Evolutionary conservation across 35 echinoderm and acorn worm species (phyloP), one percentile per base, ranked within the genome.

Genomic region (Ophiothrix spiculata): DNA sequence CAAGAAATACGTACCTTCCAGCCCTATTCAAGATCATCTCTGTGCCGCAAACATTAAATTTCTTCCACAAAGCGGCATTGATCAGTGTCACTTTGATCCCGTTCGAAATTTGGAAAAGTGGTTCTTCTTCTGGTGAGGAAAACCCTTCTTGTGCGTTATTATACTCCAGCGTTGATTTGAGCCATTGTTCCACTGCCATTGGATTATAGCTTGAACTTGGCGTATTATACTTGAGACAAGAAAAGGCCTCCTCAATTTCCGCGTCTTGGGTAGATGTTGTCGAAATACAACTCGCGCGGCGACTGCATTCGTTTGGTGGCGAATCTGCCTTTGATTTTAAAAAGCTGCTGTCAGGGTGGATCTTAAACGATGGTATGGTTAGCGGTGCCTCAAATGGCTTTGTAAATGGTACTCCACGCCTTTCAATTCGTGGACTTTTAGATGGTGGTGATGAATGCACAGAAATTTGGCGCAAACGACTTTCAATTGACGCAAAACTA

Each of bases 1-100:
- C n/a, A n/a, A n/a, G n/a, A n/a, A n/a, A n/a, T n/a, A n/a, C n/a
- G n/a, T 93, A 89, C 91, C 91, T 89, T 46, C 91, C 91, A 6
- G 87, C 76, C n/a, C 91, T 63, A 75, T 93, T 93, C 0, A 93
- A 49, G 15, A 93, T 93, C 91, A 93, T 93, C 77, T 93, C 91
- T 11, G 91, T 93, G 34, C 86, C 91, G 34, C 56, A 77, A 89
- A 85, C 78, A 35, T 89, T 60, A 40, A 93, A 93, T 39, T 85
- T 84, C 31, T 33, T 82, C 91, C 91, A 93, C 29, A 91, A 54
- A 14, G 35, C 38, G 0, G 90, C 86, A 45, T 91, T 79, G 32
- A 76, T 76, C 83, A 91, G 37, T 17, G 77, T 40, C 10, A 81
- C 77, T 14, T 77, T 79, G 34, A 91, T 86, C 15, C 90, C 90